Conservation (phyloP, 2,797 vertebrate species). For the Chaunax sp. region DNA sequence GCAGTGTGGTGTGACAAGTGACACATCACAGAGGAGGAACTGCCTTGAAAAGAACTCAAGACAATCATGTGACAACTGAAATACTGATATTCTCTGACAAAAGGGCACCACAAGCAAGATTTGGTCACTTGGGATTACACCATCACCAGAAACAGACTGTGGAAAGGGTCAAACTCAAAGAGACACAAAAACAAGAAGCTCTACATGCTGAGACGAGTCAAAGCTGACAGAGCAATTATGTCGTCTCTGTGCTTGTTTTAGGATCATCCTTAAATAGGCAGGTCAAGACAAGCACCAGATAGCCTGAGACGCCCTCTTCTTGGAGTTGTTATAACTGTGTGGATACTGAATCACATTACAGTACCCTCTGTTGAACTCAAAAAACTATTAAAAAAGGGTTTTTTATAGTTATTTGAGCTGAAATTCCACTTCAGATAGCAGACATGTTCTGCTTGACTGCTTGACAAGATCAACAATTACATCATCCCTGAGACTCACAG, state of each 20-base stretch:
- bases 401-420: not conserved
- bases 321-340: no score
- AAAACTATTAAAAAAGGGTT: no score
- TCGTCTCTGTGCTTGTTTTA: not conserved
- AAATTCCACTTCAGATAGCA: constrained; percentile 24
- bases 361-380: no score
- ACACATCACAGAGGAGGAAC: constrained; percentile 14
- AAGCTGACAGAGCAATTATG: constrained; percentile 7
- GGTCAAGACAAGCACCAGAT: constrained; percentile 45
- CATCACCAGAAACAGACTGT: constrained; percentile 6
- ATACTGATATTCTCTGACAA: not conserved
- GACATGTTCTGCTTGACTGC: constrained; percentile 4
- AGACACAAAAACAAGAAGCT: constrained; percentile 14
- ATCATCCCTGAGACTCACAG: constrained; percentile 53
- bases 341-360: no score
- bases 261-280: constrained; percentile 24
- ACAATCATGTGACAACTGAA: not conserved
- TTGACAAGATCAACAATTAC: constrained; percentile 45
- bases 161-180: constrained; percentile 4
- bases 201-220: constrained; percentile 53
- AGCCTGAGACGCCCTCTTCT: not conserved
- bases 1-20: not conserved
- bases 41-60: not conserved
- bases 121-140: constrained; percentile 1
- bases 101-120: constrained; percentile 20